Conservation (phyloP, 2,888 invertebrate species). For the Microctonus aethiopoides region DNA sequence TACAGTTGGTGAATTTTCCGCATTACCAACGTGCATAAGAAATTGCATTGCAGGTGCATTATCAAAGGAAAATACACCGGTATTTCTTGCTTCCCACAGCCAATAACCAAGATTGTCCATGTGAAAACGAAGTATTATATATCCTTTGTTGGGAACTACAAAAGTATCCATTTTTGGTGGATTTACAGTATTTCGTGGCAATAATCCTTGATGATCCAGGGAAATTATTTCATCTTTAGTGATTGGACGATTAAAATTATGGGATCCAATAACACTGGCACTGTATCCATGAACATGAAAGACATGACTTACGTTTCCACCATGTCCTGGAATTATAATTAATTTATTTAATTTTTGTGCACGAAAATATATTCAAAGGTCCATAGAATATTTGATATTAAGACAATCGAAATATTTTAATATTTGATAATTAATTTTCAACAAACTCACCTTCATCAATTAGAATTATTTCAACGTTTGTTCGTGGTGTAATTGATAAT, state of each 20-base stretch:
- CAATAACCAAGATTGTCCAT: constrained; percentile 56
- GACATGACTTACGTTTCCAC: constrained; percentile 70
- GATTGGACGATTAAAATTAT: constrained; percentile 61
- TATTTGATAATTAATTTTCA: not conserved
- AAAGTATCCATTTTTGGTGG: constrained; percentile 72
- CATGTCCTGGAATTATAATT: constrained; percentile 65
- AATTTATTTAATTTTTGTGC: too few relatives aligned
- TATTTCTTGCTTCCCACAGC: constrained; percentile 55
- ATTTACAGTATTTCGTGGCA: constrained; percentile 68
- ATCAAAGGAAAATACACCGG: constrained; percentile 39
- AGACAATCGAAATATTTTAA: too few relatives aligned
- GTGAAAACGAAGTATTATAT: constrained; percentile 48
- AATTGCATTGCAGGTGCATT: constrained; percentile 53
- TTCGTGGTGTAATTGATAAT: constrained; percentile 68
- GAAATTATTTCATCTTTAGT: constrained; percentile 64
- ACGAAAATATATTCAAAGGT: not conserved
- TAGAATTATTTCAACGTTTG: constrained; percentile 71
- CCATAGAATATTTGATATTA: not conserved
- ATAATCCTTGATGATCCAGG: constrained; percentile 62
- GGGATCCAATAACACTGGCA: constrained; percentile 47
- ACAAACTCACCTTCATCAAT: constrained; percentile 72
- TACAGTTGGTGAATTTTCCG: constrained; percentile 49
- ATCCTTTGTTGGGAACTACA: constrained; percentile 74
- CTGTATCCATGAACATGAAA: constrained; percentile 73
- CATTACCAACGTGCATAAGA: constrained; percentile 51